Conservation (phyloP, 2,797 vertebrate species). For the Scomberomorus guttatus region DNA sequence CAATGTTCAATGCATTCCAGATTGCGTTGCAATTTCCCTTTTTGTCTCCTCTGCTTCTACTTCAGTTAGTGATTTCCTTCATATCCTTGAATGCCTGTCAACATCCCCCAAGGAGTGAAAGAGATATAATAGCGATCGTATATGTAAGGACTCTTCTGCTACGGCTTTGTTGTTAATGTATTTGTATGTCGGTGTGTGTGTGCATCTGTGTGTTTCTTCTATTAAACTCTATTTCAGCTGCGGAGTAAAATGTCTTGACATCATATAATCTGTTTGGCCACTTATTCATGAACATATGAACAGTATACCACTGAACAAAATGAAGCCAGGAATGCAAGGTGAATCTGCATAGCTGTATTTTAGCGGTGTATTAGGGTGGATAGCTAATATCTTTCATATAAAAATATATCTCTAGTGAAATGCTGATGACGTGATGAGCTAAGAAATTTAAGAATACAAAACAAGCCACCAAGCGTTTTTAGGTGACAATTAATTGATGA, state of each 20-base stretch:
- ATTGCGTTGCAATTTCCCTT: constrained; percentile 9
- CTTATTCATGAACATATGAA: constrained; percentile 22
- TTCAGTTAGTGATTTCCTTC: constrained; percentile 27
- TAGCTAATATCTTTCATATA: constrained; percentile 44
- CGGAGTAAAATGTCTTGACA: constrained; percentile 30
- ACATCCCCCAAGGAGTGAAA: neutral
- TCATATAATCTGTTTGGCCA: constrained; percentile 35
- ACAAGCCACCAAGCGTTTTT: constrained; percentile 21
- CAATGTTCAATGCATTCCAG: neutral
- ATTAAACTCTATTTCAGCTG: constrained; percentile 4
- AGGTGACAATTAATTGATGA: constrained; percentile 14
- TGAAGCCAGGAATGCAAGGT: constrained; percentile 55
- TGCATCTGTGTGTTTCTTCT: neutral
- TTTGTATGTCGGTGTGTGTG: neutral
- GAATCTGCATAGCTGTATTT: constrained; percentile 64
- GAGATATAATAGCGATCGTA: neutral
- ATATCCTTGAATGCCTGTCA: constrained; percentile 34
- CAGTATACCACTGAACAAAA: constrained; percentile 29
- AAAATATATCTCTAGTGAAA: constrained; percentile 68
- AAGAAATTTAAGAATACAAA: constrained; percentile 55
- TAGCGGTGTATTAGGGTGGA: constrained; percentile 19
- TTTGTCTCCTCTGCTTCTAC: neutral
- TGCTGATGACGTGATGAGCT: constrained; percentile 44
- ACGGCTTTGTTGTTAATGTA: constrained; percentile 5
- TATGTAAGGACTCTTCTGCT: neutral